Evolutionary conservation across 2,797 vertebrate genomes (phyloP), one percentile per base, ranked within the genome.

Genomic region (Phalanger gymnotis): DNA sequence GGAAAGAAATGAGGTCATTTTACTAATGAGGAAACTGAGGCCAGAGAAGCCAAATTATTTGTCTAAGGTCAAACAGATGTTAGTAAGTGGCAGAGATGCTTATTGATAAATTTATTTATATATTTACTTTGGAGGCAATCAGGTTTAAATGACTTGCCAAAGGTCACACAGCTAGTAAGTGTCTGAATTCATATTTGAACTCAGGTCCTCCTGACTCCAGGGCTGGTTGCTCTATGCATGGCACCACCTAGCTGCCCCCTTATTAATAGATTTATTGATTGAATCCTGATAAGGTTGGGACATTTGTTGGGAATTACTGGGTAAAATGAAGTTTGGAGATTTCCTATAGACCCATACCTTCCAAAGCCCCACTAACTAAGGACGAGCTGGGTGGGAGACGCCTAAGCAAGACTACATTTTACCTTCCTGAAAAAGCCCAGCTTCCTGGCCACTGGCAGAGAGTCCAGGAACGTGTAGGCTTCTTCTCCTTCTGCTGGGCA

Each of bases 401-500:
- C 73, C 22, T 22, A 81, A 87, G 73, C 25, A 87, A 47, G 40
- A 87, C 73, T 87, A 40, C 1, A 5, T 12, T 97, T 92, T 94
- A 98, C 98, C 98, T 97, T 97, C 5, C 95, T 95, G 96, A 0
- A 1, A 51, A 92, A n/a, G 28, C 34, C 0, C 55, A 56, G 52
- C 92, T 7, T 57, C 58, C 53, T 51, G 96, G 95, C 10, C 55
- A 90, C 13, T 81, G 2, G 47, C 5, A 0, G 1, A 31, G 14
- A 52, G 53, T 0, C 0, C 0, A 1, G 53, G 40, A 2, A 56
- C 0, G n/a, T 81, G 92, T 14, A 51, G 66, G 4, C 0, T 90
- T 28, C 87, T n/a, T 87, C 96, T 98, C 93, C 91, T 90, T 96
- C 96, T 95, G 95, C 98, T 98, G 94, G 97, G 97, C 61, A 97